These are phyloP conservation scores for Aplysina aerophoba DNA, from an alignment of 37 sponge, comb jelly and placozoan species.

Conservation along the genomic window DNA sequence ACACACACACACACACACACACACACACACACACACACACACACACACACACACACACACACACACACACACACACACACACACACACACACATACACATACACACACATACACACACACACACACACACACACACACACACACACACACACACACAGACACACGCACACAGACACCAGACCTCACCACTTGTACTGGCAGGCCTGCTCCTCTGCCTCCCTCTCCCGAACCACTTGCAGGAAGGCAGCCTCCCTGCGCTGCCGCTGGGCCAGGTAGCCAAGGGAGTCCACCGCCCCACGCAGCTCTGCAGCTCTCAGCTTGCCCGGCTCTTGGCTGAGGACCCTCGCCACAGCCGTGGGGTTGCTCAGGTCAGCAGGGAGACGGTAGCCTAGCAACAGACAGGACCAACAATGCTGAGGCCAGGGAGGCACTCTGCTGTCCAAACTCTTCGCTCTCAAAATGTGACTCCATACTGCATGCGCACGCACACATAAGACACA, in stretches of 20 bases:
- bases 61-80: slow-evolving; percentile 54
- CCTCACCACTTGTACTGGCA: slow-evolving; percentile 57
- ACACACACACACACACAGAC: not conserved
- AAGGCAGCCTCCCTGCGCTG: slow-evolving; percentile 47
- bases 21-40: slow-evolving; percentile 23
- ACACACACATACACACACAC: slow-evolving; percentile 55
- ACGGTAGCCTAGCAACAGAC: slow-evolving; percentile 26
- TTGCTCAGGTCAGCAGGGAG: slow-evolving; percentile 66
- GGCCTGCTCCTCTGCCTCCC: slow-evolving; percentile 55
- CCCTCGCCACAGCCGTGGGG: slow-evolving; percentile 62
- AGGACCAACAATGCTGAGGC: not conserved
- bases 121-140: slow-evolving; percentile 7
- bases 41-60: slow-evolving; percentile 26
- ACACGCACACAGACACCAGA: no score
- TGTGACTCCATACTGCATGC: no score
- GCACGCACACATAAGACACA: not conserved
- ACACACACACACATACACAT: slow-evolving; percentile 44
- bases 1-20: slow-evolving; percentile 58
- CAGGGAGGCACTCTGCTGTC: not conserved
- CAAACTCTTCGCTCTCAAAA: no score
- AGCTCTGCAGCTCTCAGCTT: slow-evolving; percentile 60
- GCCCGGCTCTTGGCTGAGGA: slow-evolving; percentile 75
- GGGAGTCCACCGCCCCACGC: not conserved
- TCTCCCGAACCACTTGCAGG: slow-evolving; percentile 40
- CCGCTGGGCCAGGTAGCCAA: not conserved